Conservation (phyloP, 2,113 vertebrate genomes). For the Hassar affinis region DNA sequence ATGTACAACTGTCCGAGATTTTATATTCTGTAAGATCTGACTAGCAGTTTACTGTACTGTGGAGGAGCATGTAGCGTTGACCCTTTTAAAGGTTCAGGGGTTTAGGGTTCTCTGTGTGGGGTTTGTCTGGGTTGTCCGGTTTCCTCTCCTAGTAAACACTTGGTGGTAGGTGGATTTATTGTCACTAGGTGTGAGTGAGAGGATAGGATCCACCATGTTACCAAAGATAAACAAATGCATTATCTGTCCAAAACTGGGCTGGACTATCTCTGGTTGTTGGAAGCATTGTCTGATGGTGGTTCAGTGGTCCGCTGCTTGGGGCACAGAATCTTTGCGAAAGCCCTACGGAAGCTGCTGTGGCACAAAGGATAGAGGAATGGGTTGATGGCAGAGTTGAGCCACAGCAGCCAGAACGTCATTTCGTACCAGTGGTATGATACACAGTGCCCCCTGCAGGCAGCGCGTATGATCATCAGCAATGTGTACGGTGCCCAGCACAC, state of each 20-base stretch:
- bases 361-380: constrained; percentile 92
- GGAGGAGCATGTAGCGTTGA: neutral
- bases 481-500: constrained; percentile 97
- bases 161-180: neutral
- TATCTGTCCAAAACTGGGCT: neutral
- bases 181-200: neutral
- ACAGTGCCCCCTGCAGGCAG: constrained; percentile 84
- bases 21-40: neutral
- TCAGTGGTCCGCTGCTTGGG: constrained; percentile 85
- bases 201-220: neutral
- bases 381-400: constrained; percentile 94
- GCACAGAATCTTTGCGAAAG: constrained; percentile 91
- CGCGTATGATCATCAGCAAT: constrained; percentile 92
- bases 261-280: constrained; percentile 42
- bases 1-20: neutral
- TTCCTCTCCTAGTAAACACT: neutral
- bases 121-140: neutral
- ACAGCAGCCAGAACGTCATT: constrained; percentile 94
- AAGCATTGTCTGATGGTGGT: constrained; percentile 62
- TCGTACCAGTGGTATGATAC: constrained; percentile 89
- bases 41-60: neutral
- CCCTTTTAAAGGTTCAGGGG: neutral
- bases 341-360: constrained; percentile 91
- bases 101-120: neutral
- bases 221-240: neutral